phyloP scores from a whole-genome alignment of 2,113 vertebrate species.

The Amazona vittata region DNA sequence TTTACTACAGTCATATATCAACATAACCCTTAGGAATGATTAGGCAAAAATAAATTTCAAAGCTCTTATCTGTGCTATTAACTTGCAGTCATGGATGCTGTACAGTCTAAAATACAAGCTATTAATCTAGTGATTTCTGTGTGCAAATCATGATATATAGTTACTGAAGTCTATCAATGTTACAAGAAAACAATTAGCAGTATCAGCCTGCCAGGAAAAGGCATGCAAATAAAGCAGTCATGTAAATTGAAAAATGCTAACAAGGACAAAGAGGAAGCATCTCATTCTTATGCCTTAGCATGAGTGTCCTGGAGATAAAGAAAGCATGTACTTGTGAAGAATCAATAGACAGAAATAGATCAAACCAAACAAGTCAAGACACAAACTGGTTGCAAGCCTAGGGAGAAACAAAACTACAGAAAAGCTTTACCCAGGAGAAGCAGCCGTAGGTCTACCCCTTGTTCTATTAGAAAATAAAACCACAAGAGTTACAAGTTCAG shows the following conservation, averaged over 20 bases:
- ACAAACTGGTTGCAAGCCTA: not conserved
- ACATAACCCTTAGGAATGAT: not conserved
- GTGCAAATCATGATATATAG: not conserved
- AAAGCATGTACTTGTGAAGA: not conserved
- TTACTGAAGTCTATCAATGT: not conserved
- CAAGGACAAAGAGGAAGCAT: not conserved
- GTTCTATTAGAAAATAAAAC: conserved; percentile 6
- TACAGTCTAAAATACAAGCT: not conserved
- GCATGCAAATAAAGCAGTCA: not conserved
- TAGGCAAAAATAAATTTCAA: not conserved
- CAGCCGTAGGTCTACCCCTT: not conserved
- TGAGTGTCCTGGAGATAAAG: not conserved
- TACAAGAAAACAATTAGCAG: not conserved
- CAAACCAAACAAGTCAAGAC: not conserved
- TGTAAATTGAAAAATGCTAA: not conserved
- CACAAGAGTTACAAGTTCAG: not conserved
- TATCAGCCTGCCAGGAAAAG: not conserved
- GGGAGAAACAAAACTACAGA: not conserved
- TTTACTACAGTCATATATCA: not conserved
- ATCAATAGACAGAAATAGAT: conserved; percentile 3
- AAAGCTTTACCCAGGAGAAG: not conserved
- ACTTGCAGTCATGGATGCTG: not conserved
- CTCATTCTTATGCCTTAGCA: not conserved
- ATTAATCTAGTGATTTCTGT: not conserved
- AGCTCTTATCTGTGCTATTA: not conserved